Evolutionary conservation across 2,113 vertebrate genomes (phyloP).

Genomic region (Salvelinus fontinalis): DNA sequence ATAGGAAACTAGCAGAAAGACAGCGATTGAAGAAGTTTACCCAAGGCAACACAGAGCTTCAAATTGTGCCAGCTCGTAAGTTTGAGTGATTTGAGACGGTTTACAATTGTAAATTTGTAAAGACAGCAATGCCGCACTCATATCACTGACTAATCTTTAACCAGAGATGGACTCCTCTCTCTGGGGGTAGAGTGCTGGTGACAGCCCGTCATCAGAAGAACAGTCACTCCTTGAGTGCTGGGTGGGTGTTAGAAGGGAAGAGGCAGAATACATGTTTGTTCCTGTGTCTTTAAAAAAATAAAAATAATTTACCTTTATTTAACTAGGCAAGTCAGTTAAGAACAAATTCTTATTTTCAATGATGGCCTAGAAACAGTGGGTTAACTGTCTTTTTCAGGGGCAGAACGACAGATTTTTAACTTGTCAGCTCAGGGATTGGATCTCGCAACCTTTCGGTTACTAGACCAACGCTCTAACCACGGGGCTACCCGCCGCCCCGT

Average conservation of each 20-base stretch:
- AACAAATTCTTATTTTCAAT: too few species aligned
- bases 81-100: not conserved
- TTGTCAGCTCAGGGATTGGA: too few species aligned
- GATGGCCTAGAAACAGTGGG: too few species aligned
- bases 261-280: not conserved
- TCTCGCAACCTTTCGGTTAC: too few species aligned
- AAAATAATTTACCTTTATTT: too few species aligned
- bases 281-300: not conserved
- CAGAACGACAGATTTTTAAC: too few species aligned
- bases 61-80: not conserved
- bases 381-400: too few species aligned
- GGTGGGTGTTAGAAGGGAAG: not conserved
- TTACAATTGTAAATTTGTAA: not conserved
- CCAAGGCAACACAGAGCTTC: not conserved
- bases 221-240: not conserved
- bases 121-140: not conserved
- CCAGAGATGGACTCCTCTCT: not conserved
- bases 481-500: too few species aligned
- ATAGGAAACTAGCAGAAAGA: slow-evolving; percentile 11
- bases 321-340: too few species aligned
- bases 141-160: not conserved
- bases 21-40: slow-evolving; percentile 7
- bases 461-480: too few species aligned
- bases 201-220: not conserved
- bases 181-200: not conserved